Conservation (phyloP, 2,797 vertebrate genomes). For the Protonibea diacanthus region DNA sequence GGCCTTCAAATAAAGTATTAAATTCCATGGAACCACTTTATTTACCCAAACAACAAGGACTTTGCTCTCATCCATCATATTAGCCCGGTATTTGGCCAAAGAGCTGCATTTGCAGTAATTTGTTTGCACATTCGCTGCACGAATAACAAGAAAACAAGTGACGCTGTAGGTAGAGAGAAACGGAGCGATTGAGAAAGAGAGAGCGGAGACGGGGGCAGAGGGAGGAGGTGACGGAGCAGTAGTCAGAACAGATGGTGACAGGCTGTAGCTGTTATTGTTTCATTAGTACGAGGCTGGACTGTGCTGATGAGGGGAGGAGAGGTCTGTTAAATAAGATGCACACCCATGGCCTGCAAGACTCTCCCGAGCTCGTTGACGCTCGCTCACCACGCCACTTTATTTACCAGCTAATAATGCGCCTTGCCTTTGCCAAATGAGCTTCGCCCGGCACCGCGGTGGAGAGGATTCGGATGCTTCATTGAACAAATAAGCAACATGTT, state of each 20-base stretch:
- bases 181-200: background rate
- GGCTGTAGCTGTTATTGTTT: constrained; percentile 77
- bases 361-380: constrained; percentile 48
- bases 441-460: constrained; percentile 46
- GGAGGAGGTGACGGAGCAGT: constrained; percentile 45
- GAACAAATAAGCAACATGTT: constrained; percentile 75
- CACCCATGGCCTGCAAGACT: constrained; percentile 49
- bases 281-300: constrained; percentile 69
- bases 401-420: constrained; percentile 76
- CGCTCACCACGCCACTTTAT: constrained; percentile 70
- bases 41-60: background rate
- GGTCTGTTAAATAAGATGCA: constrained; percentile 68
- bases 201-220: constrained; percentile 7
- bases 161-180: constrained; percentile 23
- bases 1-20: constrained; percentile 10
- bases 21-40: background rate
- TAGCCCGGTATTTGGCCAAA: constrained; percentile 34
- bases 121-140: constrained; percentile 13
- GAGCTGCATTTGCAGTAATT: constrained; percentile 21
- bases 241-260: constrained; percentile 77
- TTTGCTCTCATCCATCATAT: constrained; percentile 31
- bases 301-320: constrained; percentile 49
- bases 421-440: constrained; percentile 77
- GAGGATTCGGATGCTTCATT: constrained; percentile 73
- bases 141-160: constrained; percentile 44